phyloP scores from a whole-genome alignment of 2,797 vertebrate species.

The Scolopax bukidnonensis region DNA sequence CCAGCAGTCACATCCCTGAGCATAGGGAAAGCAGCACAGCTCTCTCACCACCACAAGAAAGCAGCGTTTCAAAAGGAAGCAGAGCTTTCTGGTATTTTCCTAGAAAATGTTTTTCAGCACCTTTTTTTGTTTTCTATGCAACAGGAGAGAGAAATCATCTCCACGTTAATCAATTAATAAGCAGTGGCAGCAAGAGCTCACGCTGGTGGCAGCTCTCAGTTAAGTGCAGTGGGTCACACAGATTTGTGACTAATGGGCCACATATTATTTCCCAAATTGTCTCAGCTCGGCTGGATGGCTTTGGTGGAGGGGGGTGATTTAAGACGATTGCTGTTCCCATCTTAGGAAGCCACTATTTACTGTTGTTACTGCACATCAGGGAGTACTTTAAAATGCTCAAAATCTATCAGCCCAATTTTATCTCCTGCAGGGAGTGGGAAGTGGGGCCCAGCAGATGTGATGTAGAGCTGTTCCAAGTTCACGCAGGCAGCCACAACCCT shows the following conservation, averaged over 20 bases:
- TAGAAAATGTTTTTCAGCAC: not conserved
- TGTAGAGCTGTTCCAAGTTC: not conserved
- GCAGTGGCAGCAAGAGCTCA: rapidly evolving
- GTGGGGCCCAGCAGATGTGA: not conserved
- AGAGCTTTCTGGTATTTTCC: not conserved
- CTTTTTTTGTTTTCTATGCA: not conserved
- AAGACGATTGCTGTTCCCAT: not conserved
- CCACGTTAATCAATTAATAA: not conserved
- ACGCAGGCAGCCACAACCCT: not conserved
- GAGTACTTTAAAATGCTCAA: not conserved
- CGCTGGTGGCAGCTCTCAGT: not conserved
- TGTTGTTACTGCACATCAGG: not conserved
- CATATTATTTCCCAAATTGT: not conserved
- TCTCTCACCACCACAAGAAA: not conserved
- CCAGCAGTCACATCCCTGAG: not conserved
- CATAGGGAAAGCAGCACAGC: rapidly evolving
- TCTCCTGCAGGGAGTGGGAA: not conserved
- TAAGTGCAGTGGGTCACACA: rapidly evolving
- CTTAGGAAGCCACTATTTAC: constrained; percentile 1
- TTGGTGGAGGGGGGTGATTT: not conserved
- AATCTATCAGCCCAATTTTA: not conserved
- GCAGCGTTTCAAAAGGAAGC: not conserved
- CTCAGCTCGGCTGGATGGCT: not conserved
- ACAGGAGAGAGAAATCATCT: not conserved
- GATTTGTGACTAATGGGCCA: not conserved